Percentiles rank a stretch among this genome's conserved stretches.
Evolutionary conservation across 2,113 vertebrate species (phyloP).

Genomic region (Scomber colias): DNA sequence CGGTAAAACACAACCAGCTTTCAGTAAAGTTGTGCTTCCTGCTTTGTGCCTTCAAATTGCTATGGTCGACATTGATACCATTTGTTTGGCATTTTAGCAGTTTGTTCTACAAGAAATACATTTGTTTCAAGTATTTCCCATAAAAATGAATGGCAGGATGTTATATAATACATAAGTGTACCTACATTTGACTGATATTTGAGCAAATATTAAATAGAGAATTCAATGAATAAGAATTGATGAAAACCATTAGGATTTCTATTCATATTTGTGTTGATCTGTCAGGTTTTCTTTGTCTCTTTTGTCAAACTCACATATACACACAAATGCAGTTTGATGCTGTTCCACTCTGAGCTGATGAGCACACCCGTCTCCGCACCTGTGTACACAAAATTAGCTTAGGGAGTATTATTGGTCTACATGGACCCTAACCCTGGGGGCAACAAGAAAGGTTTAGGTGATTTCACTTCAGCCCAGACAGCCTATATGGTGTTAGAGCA

Average conservation of each 20-base stretch:
- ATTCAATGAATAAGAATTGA: too few relatives aligned
- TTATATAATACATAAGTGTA: not conserved
- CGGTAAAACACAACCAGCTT: slow-evolving; percentile 41
- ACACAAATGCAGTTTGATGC: not conserved
- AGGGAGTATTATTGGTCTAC: slow-evolving; percentile 57
- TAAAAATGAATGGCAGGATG: slow-evolving; percentile 8
- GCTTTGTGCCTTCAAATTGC: slow-evolving; percentile 20
- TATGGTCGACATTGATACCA: not conserved
- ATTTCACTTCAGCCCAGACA: slow-evolving; percentile 63
- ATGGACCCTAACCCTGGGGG: slow-evolving; percentile 63
- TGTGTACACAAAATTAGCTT: slow-evolving; percentile 60
- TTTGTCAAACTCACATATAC: not conserved
- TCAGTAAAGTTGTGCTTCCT: slow-evolving; percentile 16
- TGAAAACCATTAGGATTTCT: slow-evolving; percentile 4
- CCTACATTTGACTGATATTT: not conserved
- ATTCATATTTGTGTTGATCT: not conserved
- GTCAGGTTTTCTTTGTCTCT: not conserved
- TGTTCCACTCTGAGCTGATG: slow-evolving; percentile 10
- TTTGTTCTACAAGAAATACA: slow-evolving; percentile 21
- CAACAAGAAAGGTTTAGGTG: slow-evolving; percentile 57
- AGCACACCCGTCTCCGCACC: slow-evolving; percentile 27
- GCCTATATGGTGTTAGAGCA: slow-evolving; percentile 57
- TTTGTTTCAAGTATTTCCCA: not conserved
- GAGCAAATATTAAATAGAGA: not conserved
- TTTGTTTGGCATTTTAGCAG: slow-evolving; percentile 36